Evolutionary conservation across 2,888 invertebrate genomes (phyloP).

Genomic region (Epinotia demarniana): DNA sequence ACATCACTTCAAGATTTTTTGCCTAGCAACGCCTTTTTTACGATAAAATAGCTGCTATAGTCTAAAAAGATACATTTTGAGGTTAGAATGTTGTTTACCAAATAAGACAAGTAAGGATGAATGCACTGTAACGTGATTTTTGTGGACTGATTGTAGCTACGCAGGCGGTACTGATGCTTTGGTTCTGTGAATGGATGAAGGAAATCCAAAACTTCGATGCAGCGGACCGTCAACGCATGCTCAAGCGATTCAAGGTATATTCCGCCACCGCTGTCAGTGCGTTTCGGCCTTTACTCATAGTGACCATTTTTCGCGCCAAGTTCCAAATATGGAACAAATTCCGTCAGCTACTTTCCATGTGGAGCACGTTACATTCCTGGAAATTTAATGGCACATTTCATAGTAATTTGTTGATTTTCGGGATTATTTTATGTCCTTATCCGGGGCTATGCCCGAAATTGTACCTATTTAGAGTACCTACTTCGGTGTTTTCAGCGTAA

Average conservation of each 20-base stretch:
- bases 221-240: slow-evolving; percentile 72
- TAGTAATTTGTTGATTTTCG: not conserved
- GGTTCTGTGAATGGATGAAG: slow-evolving; percentile 82
- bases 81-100: no score
- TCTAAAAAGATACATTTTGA: no score
- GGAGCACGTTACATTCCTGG: not conserved
- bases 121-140: no score
- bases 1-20: no score
- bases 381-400: not conserved
- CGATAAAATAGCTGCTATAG: no score
- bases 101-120: no score
- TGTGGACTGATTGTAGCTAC: slow-evolving; percentile 59
- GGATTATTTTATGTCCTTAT: not conserved
- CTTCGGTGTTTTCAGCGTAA: not conserved
- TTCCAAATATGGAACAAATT: not conserved
- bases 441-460: not conserved
- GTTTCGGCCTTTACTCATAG: no score
- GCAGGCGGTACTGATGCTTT: slow-evolving; percentile 72
- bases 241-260: slow-evolving; percentile 66
- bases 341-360: not conserved
- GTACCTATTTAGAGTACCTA: no score
- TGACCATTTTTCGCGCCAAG: no score
- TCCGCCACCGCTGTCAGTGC: no score
- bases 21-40: no score
- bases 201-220: slow-evolving; percentile 79